Conservation (phyloP, 2,888 invertebrate species). For the Campaea margaritaria region DNA sequence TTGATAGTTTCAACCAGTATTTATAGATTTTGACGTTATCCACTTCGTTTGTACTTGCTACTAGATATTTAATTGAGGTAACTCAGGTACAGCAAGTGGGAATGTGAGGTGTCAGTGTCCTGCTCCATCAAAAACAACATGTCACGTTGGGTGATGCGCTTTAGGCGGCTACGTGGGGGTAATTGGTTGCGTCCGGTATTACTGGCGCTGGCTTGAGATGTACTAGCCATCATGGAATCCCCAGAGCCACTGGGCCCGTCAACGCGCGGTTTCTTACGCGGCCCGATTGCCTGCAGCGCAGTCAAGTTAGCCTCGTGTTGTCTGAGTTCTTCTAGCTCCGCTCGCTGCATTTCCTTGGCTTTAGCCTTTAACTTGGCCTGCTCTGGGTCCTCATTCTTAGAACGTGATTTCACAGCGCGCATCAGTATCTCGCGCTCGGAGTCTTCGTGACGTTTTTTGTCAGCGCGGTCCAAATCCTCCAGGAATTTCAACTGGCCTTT, state of each 20-base stretch:
- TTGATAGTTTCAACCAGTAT: too few species aligned
- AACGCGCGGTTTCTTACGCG: slow-evolving; percentile 95
- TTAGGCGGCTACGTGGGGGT: slow-evolving; percentile 94
- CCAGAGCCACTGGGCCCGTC: slow-evolving; percentile 82
- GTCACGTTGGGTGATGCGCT: slow-evolving; percentile 97
- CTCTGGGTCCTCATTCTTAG: slow-evolving; percentile 98
- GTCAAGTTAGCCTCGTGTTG: slow-evolving; percentile 98
- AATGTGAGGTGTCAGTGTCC: slow-evolving; percentile 93
- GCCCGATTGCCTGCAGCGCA: slow-evolving; percentile 97
- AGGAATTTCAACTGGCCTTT: slow-evolving; percentile 98
- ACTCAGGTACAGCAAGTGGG: slow-evolving; percentile 90
- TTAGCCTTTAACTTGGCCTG: slow-evolving; percentile 98
- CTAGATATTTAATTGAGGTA: slow-evolving; percentile 88
- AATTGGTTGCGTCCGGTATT: slow-evolving; percentile 85
- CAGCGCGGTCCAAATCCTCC: slow-evolving; percentile 97
- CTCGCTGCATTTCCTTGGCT: slow-evolving; percentile 96
- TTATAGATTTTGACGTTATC: too few species aligned
- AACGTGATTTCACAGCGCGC: slow-evolving; percentile 97
- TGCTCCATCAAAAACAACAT: slow-evolving; percentile 97
- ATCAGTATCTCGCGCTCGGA: slow-evolving; percentile 97
- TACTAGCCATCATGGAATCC: slow-evolving; percentile 75
- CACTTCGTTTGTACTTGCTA: too few species aligned
- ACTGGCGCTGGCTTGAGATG: slow-evolving; percentile 5
- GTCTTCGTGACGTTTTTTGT: slow-evolving; percentile 97
- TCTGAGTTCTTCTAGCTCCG: slow-evolving; percentile 96